Evolutionary conservation across 2,797 vertebrate species (phyloP).

Genomic region (Girardinus metallicus): DNA sequence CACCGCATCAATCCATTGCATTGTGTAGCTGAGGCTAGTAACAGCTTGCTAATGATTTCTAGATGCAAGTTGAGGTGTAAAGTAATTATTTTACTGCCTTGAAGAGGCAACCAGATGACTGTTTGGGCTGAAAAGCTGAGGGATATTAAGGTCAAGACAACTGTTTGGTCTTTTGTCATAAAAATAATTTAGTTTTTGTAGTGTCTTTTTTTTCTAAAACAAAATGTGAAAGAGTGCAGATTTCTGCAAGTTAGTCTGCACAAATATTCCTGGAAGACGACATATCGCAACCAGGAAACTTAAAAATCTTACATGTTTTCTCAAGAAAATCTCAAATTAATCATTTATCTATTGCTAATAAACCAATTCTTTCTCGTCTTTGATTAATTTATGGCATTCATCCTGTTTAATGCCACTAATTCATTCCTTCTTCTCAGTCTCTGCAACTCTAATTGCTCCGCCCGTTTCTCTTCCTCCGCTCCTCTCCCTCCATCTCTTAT

Average conservation of each 20-base stretch:
- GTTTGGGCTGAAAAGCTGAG: neutral
- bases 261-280: neutral
- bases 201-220: too few species aligned
- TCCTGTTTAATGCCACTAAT: slow-evolving; percentile 36
- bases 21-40: neutral
- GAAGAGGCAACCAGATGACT: neutral
- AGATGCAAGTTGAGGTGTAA: neutral
- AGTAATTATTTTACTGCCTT: neutral
- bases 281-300: neutral
- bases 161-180: neutral
- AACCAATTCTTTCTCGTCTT: neutral
- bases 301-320: neutral
- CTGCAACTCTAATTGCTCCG: slow-evolving; percentile 68
- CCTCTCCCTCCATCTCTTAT: slow-evolving; percentile 62
- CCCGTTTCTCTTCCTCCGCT: slow-evolving; percentile 56
- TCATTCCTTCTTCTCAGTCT: slow-evolving; percentile 50
- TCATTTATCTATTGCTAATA: neutral
- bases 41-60: neutral
- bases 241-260: neutral
- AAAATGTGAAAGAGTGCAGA: neutral
- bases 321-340: neutral
- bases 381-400: slow-evolving; percentile 44
- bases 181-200: neutral
- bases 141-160: neutral
- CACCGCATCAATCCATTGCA: neutral